Conservation (phyloP, 2,888 invertebrate genomes). For the Andrena bucephala region DNA sequence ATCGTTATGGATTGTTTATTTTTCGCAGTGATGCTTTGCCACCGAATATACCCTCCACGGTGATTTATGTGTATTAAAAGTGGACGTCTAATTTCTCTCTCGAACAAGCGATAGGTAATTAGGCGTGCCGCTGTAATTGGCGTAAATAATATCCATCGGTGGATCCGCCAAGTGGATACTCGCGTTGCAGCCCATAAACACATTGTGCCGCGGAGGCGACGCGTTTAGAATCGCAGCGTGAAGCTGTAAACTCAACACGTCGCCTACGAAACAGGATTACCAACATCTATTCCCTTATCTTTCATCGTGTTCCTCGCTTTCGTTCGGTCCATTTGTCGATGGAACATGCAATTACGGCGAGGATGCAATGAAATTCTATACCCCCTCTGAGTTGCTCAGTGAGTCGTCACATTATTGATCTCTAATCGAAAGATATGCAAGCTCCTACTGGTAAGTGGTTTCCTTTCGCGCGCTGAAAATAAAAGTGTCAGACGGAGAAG, state of each 20-base stretch:
- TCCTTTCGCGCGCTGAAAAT: background rate
- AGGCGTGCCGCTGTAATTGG: slow-evolving; percentile 57
- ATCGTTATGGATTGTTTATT: background rate
- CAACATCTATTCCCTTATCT: slow-evolving; percentile 29
- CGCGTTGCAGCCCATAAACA: slow-evolving; percentile 53
- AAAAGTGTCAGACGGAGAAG: background rate
- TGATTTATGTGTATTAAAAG: slow-evolving; percentile 39
- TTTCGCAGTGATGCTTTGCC: slow-evolving; percentile 32
- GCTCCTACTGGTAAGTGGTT: background rate
- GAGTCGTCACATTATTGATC: background rate
- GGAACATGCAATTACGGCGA: slow-evolving; percentile 26
- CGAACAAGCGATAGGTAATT: slow-evolving; percentile 56
- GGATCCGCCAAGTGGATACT: slow-evolving; percentile 29
- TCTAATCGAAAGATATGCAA: background rate
- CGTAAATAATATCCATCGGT: slow-evolving; percentile 58
- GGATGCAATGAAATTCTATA: background rate
- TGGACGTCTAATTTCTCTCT: slow-evolving; percentile 50
- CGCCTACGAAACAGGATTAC: slow-evolving; percentile 39
- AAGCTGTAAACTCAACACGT: slow-evolving; percentile 48
- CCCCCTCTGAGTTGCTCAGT: background rate
- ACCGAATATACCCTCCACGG: slow-evolving; percentile 3
- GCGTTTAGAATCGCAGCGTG: slow-evolving; percentile 58
- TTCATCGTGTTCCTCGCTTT: slow-evolving; percentile 12
- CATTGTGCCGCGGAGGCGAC: slow-evolving; percentile 58
- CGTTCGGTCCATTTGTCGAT: slow-evolving; percentile 15